Evolutionary conservation across 2,797 vertebrate species (phyloP).

Genomic region (Phoxinus dragarum): DNA sequence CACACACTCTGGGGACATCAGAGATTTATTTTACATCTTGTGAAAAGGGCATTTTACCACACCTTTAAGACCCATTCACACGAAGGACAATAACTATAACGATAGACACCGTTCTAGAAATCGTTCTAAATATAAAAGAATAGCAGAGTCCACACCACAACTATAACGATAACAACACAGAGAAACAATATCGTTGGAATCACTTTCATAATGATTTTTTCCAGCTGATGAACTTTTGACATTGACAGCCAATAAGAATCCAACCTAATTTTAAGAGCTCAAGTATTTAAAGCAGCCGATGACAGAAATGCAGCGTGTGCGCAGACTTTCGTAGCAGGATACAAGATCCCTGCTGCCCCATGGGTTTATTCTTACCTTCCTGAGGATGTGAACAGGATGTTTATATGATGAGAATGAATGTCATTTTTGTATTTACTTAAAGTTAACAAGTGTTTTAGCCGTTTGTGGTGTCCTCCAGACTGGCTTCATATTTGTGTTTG

Average conservation of each 20-base stretch:
- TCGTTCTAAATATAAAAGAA: no score
- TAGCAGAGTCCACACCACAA: no score
- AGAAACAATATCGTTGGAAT: background rate
- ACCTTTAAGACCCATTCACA: no score
- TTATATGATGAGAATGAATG: background rate
- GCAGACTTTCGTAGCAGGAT: background rate
- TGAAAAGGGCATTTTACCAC: no score
- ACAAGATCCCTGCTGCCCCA: background rate
- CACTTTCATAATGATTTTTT: background rate
- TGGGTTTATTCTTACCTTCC: background rate
- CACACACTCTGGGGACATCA: no score
- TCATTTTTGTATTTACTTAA: background rate
- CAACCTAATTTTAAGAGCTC: background rate
- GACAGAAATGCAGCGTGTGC: background rate
- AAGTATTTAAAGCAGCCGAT: background rate
- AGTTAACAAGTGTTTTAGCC: background rate
- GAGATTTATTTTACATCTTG: no score
- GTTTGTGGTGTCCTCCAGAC: background rate
- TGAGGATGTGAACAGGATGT: constrained; percentile 13
- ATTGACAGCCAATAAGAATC: background rate
- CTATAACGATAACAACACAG: background rate
- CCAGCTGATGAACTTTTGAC: background rate
- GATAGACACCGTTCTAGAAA: no score
- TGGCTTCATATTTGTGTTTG: constrained; percentile 1
- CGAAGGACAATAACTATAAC: no score